Evolutionary conservation across 2,113 vertebrate genomes (phyloP).

Genomic region (Falco punctatus): DNA sequence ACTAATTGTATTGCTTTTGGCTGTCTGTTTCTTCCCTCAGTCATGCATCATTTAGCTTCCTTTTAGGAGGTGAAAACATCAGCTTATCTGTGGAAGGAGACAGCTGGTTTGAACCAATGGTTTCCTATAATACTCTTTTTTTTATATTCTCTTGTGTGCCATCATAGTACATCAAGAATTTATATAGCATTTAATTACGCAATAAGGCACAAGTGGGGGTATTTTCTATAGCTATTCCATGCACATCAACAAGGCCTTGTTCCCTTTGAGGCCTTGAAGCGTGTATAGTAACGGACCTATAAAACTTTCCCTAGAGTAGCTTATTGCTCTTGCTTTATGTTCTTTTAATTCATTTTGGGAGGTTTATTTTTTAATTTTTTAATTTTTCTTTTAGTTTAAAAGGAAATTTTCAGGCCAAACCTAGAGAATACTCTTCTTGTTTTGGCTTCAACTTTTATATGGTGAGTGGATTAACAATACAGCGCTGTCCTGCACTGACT

Average conservation of each 20-base stretch:
- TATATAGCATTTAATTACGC: conserved; percentile 42
- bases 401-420: not conserved
- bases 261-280: not conserved
- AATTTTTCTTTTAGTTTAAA: not conserved
- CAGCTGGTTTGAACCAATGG: not conserved
- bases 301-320: not conserved
- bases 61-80: conserved; percentile 22
- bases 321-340: not conserved
- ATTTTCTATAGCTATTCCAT: not conserved
- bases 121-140: not conserved
- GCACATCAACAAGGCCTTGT: not conserved
- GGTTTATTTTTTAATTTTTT: not conserved
- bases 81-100: not conserved
- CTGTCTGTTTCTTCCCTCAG: not conserved
- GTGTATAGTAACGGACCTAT: not conserved
- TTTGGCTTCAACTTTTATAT: not conserved
- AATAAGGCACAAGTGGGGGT: not conserved
- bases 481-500: not conserved
- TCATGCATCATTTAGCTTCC: conserved; percentile 10
- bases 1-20: not conserved
- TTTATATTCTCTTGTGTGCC: not conserved
- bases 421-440: not conserved
- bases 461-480: not conserved
- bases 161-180: not conserved
- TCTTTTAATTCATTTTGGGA: not conserved